These are phyloP conservation scores for Phaenicophaeus curvirostris DNA, from an alignment of 2,797 vertebrate genomes.

Conservation along the genomic window DNA sequence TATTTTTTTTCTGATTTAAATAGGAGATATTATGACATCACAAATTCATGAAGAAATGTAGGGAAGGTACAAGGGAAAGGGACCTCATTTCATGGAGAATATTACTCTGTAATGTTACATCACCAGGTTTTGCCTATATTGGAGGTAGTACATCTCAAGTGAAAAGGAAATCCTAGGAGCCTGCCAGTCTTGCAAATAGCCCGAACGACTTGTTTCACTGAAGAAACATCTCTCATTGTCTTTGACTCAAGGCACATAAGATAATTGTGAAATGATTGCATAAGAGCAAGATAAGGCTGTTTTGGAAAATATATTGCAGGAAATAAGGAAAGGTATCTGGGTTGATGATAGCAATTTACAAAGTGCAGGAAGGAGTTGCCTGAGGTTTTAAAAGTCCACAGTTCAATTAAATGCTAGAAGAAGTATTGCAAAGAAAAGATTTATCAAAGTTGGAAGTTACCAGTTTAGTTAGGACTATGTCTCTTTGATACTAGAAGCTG, in stretches of 20 bases:
- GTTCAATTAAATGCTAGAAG: slow-evolving; percentile 22
- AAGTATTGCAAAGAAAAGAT: neutral
- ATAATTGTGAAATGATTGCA: slow-evolving; percentile 2
- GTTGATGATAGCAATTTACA: slow-evolving; percentile 6
- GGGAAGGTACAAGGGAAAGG: neutral
- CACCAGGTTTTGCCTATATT: neutral
- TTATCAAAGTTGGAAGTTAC: neutral
- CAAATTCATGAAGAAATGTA: neutral
- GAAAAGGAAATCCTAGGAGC: neutral
- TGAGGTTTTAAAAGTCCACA: neutral
- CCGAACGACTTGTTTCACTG: neutral
- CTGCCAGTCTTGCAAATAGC: neutral
- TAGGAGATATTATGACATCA: neutral
- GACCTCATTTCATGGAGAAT: neutral
- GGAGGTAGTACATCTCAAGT: neutral
- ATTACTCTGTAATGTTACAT: neutral
- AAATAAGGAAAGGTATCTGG: slow-evolving; percentile 1
- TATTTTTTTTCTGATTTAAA: neutral
- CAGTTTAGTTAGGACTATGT: neutral
- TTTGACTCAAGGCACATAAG: neutral
- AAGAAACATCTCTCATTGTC: neutral
- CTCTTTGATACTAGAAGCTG: neutral
- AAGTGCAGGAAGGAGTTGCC: neutral
- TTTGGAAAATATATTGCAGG: slow-evolving; percentile 1
- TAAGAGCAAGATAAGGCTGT: neutral